Conservation (phyloP, 2,113 vertebrate genomes). For the Myiopsitta monachus region DNA sequence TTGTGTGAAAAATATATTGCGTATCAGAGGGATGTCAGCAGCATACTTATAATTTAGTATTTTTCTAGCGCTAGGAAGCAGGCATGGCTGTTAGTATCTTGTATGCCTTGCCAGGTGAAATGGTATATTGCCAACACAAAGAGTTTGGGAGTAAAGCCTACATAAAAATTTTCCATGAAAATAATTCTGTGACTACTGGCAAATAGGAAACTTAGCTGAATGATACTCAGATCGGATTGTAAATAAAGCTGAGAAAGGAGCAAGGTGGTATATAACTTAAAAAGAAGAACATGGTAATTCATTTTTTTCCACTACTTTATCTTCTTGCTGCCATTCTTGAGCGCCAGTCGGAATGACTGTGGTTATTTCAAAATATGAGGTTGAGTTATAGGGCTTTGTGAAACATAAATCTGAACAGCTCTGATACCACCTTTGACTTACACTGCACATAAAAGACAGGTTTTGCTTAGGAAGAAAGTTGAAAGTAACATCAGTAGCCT, state of each 20-base stretch:
- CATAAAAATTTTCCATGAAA: not conserved
- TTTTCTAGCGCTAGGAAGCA: not conserved
- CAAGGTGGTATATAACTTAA: not conserved
- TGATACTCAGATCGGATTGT: not conserved
- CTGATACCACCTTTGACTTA: constrained; percentile 21
- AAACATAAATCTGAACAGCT: constrained; percentile 3
- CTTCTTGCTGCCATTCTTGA: not conserved
- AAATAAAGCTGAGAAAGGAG: constrained; percentile 39
- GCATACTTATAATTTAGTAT: not conserved
- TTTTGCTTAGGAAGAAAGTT: not conserved
- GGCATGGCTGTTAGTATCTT: not conserved
- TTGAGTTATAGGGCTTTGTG: not conserved
- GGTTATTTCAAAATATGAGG: not conserved
- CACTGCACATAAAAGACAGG: not conserved
- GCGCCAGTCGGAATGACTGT: not conserved
- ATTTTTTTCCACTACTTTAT: not conserved
- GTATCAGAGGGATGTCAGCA: not conserved
- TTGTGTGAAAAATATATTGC: not conserved
- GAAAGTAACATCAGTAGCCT: not conserved
- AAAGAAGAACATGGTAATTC: not conserved
- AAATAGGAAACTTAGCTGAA: not conserved
- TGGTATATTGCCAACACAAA: constrained; percentile 19
- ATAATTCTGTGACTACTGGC: not conserved
- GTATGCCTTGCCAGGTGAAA: not conserved
- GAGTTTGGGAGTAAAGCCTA: not conserved